Percentiles rank a stretch among this genome's conserved stretches.
phyloP scores from a whole-genome alignment of 92 coral and sea anemone genomes.

The Epizoanthus ramosus region DNA sequence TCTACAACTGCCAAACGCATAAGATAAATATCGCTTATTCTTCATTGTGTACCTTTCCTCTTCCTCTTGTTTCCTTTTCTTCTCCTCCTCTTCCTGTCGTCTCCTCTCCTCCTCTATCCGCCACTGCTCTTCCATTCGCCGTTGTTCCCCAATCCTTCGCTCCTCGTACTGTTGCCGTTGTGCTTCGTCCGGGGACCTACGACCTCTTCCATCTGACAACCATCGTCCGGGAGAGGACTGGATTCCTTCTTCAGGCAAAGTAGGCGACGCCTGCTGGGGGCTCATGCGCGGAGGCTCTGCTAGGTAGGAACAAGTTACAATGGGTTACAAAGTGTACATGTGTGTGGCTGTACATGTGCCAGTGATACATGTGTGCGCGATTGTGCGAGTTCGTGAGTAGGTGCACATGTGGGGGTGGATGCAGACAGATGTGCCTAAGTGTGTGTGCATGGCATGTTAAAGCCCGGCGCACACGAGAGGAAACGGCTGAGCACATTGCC shows the following conservation, averaged over 20 bases:
- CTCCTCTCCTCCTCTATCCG: slow-evolving; percentile 62
- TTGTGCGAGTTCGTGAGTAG: too few species aligned
- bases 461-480: too few species aligned
- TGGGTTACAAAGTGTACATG: neutral
- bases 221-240: slow-evolving; percentile 79
- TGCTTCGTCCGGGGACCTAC: slow-evolving; percentile 27
- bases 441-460: too few species aligned
- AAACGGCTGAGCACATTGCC: too few species aligned
- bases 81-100: slow-evolving; percentile 62
- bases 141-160: slow-evolving; percentile 49
- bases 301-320: neutral
- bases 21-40: too few species aligned
- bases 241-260: slow-evolving; percentile 74
- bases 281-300: slow-evolving; percentile 62
- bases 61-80: slow-evolving; percentile 47
- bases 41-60: neutral
- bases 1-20: too few species aligned
- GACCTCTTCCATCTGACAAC: slow-evolving; percentile 55
- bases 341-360: too few species aligned
- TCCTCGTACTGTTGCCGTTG: slow-evolving; percentile 23
- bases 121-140: slow-evolving; percentile 56
- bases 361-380: too few species aligned
- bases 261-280: slow-evolving; percentile 68
- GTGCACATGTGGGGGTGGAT: too few species aligned
- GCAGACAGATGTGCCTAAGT: too few species aligned